phyloP scores from a whole-genome alignment of 1,140 invertebrate genomes.

The Tetramorium simillimum region DNA sequence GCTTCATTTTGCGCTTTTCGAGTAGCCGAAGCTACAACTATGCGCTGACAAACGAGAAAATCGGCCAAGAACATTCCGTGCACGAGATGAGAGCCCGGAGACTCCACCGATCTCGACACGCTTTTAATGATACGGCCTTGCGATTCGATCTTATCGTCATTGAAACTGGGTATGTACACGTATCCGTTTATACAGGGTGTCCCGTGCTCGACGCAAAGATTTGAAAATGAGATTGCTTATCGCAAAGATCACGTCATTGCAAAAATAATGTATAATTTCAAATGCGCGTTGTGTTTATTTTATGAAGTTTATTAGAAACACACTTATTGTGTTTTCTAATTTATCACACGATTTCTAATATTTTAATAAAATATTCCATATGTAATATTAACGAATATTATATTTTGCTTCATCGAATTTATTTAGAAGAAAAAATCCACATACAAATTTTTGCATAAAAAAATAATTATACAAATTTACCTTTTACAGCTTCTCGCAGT shows the following conservation, averaged over 20 bases:
- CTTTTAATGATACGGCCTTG: slow-evolving; percentile 34
- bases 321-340: background rate
- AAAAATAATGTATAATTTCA: slow-evolving; percentile 11
- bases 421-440: background rate
- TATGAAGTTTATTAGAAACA: no score
- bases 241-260: background rate
- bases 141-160: slow-evolving; percentile 41
- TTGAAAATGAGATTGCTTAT: background rate
- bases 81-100: background rate
- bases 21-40: background rate
- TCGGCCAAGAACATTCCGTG: background rate
- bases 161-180: slow-evolving; percentile 4
- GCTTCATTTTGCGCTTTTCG: slow-evolving; percentile 25
- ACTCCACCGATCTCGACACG: slow-evolving; percentile 3
- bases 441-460: slow-evolving; percentile 6
- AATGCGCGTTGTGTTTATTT: background rate
- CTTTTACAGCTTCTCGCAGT: slow-evolving; percentile 84
- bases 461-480: slow-evolving; percentile 72
- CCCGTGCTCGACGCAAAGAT: background rate
- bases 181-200: slow-evolving; percentile 32
- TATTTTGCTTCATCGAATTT: background rate
- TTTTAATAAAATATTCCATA: no score
- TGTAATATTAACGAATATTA: no score
- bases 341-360: background rate
- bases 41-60: slow-evolving; percentile 31